These are phyloP conservation scores for Ciconia boyciana DNA, from an alignment of 2,113 vertebrate species.

Conservation along the genomic window DNA sequence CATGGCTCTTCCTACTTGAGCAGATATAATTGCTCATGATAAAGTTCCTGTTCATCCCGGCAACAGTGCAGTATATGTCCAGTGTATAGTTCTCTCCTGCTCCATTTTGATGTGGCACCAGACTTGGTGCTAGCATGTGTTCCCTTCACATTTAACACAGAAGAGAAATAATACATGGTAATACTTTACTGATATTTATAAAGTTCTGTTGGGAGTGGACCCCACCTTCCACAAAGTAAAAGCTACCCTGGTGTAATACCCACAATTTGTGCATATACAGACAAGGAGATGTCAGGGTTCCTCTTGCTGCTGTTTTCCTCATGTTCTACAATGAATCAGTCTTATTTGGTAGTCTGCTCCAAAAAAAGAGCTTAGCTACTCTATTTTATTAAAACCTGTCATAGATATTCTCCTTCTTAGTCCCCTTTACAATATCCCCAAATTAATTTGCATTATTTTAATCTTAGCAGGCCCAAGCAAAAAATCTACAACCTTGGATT, in stretches of 20 bases:
- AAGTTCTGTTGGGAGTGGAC: not conserved
- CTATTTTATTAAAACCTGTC: not conserved
- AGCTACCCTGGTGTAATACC: not conserved
- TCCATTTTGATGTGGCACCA: not conserved
- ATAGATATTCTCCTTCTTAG: not conserved
- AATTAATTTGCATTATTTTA: not conserved
- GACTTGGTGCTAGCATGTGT: accelerated
- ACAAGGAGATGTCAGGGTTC: not conserved
- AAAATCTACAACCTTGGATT: not conserved
- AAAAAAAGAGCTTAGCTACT: not conserved
- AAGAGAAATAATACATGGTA: not conserved
- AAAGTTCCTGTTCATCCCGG: not conserved
- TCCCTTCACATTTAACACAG: not conserved
- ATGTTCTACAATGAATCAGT: not conserved
- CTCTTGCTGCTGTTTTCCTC: not conserved
- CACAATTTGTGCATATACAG: not conserved
- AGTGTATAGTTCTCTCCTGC: not conserved
- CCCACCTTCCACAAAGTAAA: not conserved
- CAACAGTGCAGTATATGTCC: not conserved
- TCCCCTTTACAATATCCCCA: accelerated
- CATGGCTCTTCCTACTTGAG: not conserved
- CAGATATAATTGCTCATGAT: not conserved
- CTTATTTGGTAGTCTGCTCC: not conserved
- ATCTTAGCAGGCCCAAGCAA: not conserved
- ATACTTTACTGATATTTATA: not conserved